Evolutionary conservation across 1,140 invertebrate genomes (phyloP).

Genomic region (Philopotamus ludificatus): DNA sequence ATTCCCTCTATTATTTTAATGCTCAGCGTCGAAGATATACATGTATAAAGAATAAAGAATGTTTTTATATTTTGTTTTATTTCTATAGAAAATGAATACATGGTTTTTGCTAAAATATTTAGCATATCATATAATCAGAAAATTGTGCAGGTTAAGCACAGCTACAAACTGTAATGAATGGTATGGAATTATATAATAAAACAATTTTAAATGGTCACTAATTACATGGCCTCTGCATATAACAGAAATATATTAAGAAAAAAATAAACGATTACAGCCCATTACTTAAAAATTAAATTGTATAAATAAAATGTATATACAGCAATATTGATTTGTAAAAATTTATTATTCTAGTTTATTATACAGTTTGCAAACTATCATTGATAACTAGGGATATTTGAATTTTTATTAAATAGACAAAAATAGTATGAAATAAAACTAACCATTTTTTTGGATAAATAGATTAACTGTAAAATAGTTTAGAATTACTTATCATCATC

Average conservation of each 20-base stretch:
- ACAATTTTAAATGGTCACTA: slow-evolving; percentile 18
- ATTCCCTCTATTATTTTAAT: too few relatives aligned
- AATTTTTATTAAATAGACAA: slow-evolving; percentile 14
- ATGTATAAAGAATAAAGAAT: slow-evolving; percentile 18
- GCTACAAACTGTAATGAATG: slow-evolving; percentile 35
- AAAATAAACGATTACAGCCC: slow-evolving; percentile 1
- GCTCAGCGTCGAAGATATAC: too few relatives aligned
- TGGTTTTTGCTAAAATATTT: slow-evolving; percentile 41
- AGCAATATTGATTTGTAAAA: slow-evolving; percentile 25
- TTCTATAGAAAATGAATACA: slow-evolving; percentile 43
- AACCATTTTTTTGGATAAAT: slow-evolving; percentile 20
- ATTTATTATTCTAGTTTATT: slow-evolving; percentile 23
- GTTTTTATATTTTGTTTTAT: slow-evolving; percentile 37
- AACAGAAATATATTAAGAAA: slow-evolving; percentile 9
- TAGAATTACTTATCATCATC: slow-evolving; percentile 40
- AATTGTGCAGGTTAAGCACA: slow-evolving; percentile 42
- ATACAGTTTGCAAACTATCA: slow-evolving; percentile 30
- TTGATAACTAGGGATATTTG: slow-evolving; percentile 25
- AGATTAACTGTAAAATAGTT: slow-evolving; percentile 39
- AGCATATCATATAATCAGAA: slow-evolving; percentile 39
- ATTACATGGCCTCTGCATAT: slow-evolving; percentile 22
- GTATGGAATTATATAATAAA: slow-evolving; percentile 14
- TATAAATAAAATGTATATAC: slow-evolving; percentile 8
- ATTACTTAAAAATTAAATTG: neutral
- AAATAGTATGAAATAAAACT: slow-evolving; percentile 9